phyloP scores from a whole-genome alignment of 2,113 vertebrate species.

The Myotis davidii region DNA sequence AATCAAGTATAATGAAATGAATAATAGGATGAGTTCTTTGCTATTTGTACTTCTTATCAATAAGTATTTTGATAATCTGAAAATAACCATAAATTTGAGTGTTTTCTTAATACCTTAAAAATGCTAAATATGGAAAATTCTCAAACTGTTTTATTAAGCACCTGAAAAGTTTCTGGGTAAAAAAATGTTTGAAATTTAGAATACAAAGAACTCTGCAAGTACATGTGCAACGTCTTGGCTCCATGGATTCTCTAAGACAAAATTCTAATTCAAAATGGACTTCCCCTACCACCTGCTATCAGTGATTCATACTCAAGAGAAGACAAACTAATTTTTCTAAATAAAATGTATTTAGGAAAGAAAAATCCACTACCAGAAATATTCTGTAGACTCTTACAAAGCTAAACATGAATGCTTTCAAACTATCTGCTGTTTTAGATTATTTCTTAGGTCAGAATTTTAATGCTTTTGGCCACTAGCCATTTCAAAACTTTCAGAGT shows the following conservation, averaged over 20 bases:
- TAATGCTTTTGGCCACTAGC: conserved; percentile 48
- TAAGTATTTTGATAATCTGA: conserved; percentile 12
- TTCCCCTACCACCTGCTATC: conserved; percentile 59
- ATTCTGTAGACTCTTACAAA: conserved; percentile 37
- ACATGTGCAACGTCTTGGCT: conserved; percentile 57
- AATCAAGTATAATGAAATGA: not conserved
- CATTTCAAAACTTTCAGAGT: conserved; percentile 48
- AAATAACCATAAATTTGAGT: conserved; percentile 27
- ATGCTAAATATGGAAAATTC: not conserved
- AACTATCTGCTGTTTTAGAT: conserved; percentile 57
- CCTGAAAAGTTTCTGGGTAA: conserved; percentile 51
- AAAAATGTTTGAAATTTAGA: conserved; percentile 45
- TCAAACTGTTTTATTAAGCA: conserved; percentile 33
- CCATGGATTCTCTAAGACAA: conserved; percentile 58
- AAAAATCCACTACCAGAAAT: conserved; percentile 43
- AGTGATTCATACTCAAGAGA: conserved; percentile 31
- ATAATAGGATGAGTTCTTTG: conserved; percentile 10
- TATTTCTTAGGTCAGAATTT: conserved; percentile 42
- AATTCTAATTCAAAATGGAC: conserved; percentile 70
- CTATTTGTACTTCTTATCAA: conserved; percentile 18
- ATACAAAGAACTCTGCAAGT: conserved; percentile 28
- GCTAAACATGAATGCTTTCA: conserved; percentile 39
- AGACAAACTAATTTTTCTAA: conserved; percentile 61
- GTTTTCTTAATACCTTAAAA: conserved; percentile 46
- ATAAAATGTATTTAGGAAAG: conserved; percentile 54